phyloP scores from a whole-genome alignment of 1,140 invertebrate species.

The Pemphigus obesinymphae region DNA sequence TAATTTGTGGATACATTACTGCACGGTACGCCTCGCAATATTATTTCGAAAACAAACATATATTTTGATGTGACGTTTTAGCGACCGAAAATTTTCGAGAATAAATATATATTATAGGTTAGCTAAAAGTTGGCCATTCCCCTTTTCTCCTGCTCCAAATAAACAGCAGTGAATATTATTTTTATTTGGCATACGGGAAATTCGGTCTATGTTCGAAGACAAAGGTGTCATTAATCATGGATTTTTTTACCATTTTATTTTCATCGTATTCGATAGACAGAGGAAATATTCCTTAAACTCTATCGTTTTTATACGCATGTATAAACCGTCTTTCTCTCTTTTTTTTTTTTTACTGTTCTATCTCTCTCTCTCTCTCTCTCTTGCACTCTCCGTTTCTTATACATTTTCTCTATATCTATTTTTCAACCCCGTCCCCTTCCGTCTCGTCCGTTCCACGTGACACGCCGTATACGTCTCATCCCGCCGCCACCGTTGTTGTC shows the following conservation, averaged over 20 bases:
- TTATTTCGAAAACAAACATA: not conserved
- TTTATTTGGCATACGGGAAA: not conserved
- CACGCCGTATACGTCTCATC: no score
- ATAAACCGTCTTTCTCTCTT: not conserved
- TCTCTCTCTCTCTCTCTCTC: not conserved
- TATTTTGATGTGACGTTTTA: not conserved
- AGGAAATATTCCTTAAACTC: not conserved
- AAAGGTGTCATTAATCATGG: conserved; percentile 26
- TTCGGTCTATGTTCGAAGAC: not conserved
- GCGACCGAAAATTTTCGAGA: not conserved
- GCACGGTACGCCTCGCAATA: not conserved
- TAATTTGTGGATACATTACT: not conserved
- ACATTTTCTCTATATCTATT: not conserved
- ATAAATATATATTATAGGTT: not conserved
- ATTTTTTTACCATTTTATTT: not conserved
- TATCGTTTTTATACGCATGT: not conserved
- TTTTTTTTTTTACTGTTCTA: no score
- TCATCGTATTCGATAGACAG: not conserved
- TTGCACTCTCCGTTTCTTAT: not conserved
- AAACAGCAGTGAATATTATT: not conserved
- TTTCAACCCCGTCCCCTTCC: no score
- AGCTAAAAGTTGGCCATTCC: no score
- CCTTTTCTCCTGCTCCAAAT: no score
- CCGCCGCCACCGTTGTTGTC: not conserved
- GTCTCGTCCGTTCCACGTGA: no score